A percentile compares a stretch with the other conserved stretches of the same genome.
phyloP scores from a whole-genome alignment of 1,140 invertebrate genomes.

The Chironomus tepperi region DNA sequence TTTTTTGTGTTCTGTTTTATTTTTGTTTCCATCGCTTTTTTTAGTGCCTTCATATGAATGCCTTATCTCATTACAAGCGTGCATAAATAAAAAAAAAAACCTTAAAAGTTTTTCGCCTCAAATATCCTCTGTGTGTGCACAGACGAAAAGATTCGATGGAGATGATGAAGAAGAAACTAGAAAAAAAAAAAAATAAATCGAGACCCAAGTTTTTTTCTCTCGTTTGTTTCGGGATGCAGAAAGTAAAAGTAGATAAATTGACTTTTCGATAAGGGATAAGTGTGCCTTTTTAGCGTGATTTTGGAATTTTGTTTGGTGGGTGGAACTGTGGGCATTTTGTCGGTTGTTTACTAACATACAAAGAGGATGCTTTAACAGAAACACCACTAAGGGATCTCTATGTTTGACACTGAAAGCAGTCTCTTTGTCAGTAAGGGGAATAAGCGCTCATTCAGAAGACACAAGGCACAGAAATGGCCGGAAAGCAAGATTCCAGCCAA shows the following conservation, averaged over 20 bases:
- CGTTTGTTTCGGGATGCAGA: not conserved
- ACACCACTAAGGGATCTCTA: no score
- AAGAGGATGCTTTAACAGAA: no score
- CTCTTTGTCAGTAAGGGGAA: no score
- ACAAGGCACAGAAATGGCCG: no score
- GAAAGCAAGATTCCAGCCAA: no score
- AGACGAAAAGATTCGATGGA: not conserved
- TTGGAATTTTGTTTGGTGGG: not conserved
- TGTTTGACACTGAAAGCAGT: no score
- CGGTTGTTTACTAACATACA: no score
- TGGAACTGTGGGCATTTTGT: no score
- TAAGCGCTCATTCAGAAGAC: no score
- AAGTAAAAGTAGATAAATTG: slow-evolving; percentile 3
- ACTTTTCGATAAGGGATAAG: slow-evolving; percentile 22
- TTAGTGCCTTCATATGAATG: not conserved
- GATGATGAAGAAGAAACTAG: not conserved
- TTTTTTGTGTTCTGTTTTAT: no score
- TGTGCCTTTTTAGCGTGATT: not conserved
- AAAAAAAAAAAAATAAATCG: slow-evolving; percentile 7
- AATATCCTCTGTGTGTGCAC: no score
- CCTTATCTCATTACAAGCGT: slow-evolving; percentile 19
- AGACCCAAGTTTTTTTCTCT: not conserved
- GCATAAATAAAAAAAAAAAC: not conserved
- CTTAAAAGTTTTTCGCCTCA: not conserved
- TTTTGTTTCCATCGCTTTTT: not conserved